These are phyloP conservation scores for Aphis craccivora DNA, from an alignment of 1,140 invertebrate genomes.

Conservation along the genomic window DNA sequence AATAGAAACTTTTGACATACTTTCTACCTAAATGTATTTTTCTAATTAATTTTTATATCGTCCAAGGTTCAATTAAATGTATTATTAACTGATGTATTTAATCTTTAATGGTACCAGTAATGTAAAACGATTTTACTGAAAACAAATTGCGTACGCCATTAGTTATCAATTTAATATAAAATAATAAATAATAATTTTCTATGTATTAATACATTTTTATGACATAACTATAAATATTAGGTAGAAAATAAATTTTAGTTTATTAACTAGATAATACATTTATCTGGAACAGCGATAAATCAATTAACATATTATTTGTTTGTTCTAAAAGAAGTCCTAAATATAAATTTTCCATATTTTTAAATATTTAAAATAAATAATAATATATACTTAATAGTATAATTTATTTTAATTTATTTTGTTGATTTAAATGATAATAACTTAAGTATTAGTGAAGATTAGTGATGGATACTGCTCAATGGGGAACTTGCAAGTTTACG, in stretches of 20 bases:
- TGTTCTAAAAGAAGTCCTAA: background rate
- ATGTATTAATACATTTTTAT: background rate
- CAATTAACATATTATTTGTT: background rate
- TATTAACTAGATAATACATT: background rate
- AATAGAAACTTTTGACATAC: conserved; percentile 1
- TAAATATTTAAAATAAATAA: background rate
- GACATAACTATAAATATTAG: background rate
- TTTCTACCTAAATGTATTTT: background rate
- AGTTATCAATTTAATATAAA: background rate
- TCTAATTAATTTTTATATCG: background rate
- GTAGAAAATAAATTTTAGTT: background rate
- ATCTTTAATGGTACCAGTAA: background rate
- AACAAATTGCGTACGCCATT: background rate
- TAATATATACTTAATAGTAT: background rate
- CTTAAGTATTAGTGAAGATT: too few species aligned
- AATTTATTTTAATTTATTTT: background rate
- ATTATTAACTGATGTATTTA: background rate
- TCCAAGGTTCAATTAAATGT: background rate
- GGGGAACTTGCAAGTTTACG: too few species aligned
- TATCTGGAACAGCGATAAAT: background rate
- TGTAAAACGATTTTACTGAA: background rate
- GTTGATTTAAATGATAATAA: background rate
- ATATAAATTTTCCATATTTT: background rate
- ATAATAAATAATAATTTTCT: background rate
- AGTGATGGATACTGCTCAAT: too few species aligned